Evolutionary conservation across 2,113 vertebrate genomes (phyloP), one percentile per base, ranked within the genome.

Genomic region (Edolisoma coerulescens): DNA sequence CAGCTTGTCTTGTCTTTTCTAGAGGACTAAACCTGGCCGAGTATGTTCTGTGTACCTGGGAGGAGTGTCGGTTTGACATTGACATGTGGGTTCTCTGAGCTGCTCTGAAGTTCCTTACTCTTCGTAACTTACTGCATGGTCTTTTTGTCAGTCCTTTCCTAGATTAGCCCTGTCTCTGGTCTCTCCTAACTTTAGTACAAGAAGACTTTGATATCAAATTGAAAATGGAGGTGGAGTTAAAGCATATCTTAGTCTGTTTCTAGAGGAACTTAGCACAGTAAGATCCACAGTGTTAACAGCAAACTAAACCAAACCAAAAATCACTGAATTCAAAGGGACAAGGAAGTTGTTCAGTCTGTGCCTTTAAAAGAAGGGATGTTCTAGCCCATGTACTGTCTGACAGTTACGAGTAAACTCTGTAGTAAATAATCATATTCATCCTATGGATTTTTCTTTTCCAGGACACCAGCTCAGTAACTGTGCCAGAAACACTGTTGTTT

Each of bases 401-500:
- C 17, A 68, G 35, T 61, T 60, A n/a, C 0, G 7, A 87, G 69
- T 57, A 81, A 91, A 37, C 42, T 63, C 57, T 74, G 19, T 28
- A 37, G 15, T 73, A 74, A 85, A 44, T 65, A 52, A 75, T 70
- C 50, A 20, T 33, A 50, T 84, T 87, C 33, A 63, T n/a, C 21
- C 3, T 76, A 47, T 59, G 82, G 39, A 7, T 9, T 56, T n/a
- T 95, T 89, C 59, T 84, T 15, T 95, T 96, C 22, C 97, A 99
- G 99, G 98, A 69, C 50, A 97, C 98, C 87, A 98, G 97, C 97
- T 99, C 99, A 5, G 98, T 99, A 65, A 99, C 99, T 18, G 98
- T 99, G 76, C 98, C 99, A 49, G 99, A 99, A 97, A 99, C 98
- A 27, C 95, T 99, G 92, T 84, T 99, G 85, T 99, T 99, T 97